Conservation (phyloP, 2,113 vertebrate species). For the Chunga burmeisteri region DNA sequence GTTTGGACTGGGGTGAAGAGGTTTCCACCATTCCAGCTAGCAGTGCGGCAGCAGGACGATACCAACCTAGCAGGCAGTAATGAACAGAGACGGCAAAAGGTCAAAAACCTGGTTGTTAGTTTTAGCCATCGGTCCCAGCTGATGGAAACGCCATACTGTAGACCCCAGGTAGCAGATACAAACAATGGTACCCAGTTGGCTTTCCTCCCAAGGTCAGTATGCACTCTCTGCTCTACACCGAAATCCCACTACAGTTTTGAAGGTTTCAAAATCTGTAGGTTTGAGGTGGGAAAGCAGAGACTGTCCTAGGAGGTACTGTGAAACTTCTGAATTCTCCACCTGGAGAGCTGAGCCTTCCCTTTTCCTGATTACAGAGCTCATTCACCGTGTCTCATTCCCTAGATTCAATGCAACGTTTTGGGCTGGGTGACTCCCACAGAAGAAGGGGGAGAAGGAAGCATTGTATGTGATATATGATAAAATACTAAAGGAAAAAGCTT, state of each 20-base stretch:
- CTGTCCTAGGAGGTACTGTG: not conserved
- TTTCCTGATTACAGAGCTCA: not conserved
- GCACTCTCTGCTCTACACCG: not conserved
- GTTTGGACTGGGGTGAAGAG: not conserved
- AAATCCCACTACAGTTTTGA: not conserved
- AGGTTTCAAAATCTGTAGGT: not conserved
- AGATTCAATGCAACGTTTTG: not conserved
- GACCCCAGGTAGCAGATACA: not conserved
- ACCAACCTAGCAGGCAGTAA: not conserved
- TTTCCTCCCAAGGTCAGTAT: not conserved
- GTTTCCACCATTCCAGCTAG: not conserved
- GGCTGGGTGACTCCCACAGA: not conserved
- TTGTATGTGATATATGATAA: not conserved
- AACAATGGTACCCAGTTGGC: not conserved
- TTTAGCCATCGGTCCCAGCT: not conserved
- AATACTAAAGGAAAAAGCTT: not conserved
- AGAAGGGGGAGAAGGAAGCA: not conserved
- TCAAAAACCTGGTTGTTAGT: not conserved
- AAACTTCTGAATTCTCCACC: not conserved
- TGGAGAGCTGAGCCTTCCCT: not conserved
- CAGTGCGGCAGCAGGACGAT: not conserved
- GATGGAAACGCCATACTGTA: not conserved
- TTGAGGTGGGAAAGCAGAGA: not conserved
- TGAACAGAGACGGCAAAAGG: not conserved
- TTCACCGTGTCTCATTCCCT: not conserved